These are phyloP conservation scores for Ovibos moschatus DNA, from an alignment of 2,113 vertebrate genomes.

Conservation along the genomic window DNA sequence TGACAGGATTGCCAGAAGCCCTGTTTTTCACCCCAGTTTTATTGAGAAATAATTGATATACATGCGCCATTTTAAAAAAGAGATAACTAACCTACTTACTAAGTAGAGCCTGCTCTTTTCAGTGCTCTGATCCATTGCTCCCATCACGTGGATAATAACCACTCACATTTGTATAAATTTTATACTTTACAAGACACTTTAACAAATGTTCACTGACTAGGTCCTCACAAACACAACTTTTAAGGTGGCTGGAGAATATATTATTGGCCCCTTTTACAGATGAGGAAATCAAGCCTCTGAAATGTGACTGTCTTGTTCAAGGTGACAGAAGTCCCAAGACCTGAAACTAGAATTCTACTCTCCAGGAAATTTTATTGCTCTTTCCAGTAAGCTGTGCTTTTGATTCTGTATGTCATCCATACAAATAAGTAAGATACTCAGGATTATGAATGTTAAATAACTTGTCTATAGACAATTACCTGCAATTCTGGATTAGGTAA, in stretches of 20 bases:
- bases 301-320: neutral
- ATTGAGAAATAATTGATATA: neutral
- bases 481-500: neutral
- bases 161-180: neutral
- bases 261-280: neutral
- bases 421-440: neutral
- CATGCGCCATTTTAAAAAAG: neutral
- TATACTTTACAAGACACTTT: neutral
- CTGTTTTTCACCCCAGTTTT: neutral
- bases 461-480: neutral
- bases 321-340: neutral
- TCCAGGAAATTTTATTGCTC: neutral
- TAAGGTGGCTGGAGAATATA: neutral
- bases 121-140: neutral
- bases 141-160: neutral
- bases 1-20: neutral
- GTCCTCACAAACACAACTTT: neutral
- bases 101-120: neutral
- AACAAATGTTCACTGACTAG: neutral
- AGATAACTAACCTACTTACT: neutral
- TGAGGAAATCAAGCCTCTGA: neutral
- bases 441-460: neutral
- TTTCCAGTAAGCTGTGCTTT: neutral
- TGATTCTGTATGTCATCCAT: neutral
- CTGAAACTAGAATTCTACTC: neutral